Evolutionary conservation across 2,797 vertebrate genomes (phyloP), one percentile per base, ranked within the genome.

Genomic region (Coluber constrictor): DNA sequence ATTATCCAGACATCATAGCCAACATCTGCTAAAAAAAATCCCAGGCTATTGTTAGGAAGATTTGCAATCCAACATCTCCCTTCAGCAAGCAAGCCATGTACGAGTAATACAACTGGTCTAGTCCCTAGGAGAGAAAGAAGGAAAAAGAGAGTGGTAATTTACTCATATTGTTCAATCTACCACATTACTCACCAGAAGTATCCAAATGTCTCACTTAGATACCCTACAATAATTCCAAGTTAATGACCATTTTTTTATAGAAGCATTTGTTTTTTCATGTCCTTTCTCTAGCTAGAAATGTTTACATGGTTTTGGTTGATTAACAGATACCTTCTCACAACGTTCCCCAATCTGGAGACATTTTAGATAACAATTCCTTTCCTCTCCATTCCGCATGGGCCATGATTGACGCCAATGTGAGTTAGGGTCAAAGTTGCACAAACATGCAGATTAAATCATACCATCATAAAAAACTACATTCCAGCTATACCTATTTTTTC

Each of bases 1-100:
- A 95, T 96, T 27, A 98, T 89, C 97, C 97, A 98, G 32, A 98
- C 96, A 0, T 97, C 97, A 0, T 97, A 98, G 66, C 97, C 97
- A 0, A 96, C 96, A 59, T 99, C 98, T 0, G 99, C 98, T 1
- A 99, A 96, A 29, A 98, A 15, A 86, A 98, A 99, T 15, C 95
- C 97, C 63, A 97, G 86, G 94, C 97, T 97, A 92, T 97, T 97
- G 93, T 95, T 97, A 16, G 94, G 92, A 61, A 97, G 93, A 11
- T 97, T 97, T 60, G 96, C 93, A 57, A 98, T 94, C 97, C 97
- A 98, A 66, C 92, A 87, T 87, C 95, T 97, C 32, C 95, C 94
- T 0, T 97, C 96, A 88, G 91, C 93, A 0, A 97, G 18, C 5
- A 97, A 9, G 9, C 97, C 96, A 0, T 97, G 97, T 83, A 97